A percentile compares a stretch with the other conserved stretches of the same genome.
Evolutionary conservation across 2,113 vertebrate species (phyloP).

Genomic region (Antechinus flavipes): DNA sequence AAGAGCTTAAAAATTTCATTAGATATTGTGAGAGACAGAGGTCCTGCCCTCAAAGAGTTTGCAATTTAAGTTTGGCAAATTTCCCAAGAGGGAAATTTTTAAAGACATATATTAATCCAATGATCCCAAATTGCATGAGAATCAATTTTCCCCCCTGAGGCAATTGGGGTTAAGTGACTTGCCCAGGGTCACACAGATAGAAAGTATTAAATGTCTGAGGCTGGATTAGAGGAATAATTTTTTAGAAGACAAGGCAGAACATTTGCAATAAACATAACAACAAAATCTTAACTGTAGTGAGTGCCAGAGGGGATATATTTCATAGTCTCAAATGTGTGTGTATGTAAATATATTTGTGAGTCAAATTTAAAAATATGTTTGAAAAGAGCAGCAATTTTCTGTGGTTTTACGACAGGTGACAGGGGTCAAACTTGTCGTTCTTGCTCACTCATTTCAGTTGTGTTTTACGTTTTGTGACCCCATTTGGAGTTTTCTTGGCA

Average conservation of each 20-base stretch:
- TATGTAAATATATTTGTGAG: background rate
- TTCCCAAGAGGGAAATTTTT: background rate
- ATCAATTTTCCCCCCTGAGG: background rate
- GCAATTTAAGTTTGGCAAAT: background rate
- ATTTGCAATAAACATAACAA: background rate
- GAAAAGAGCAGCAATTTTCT: background rate
- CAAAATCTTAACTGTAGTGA: background rate
- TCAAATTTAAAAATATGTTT: background rate
- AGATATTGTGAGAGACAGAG: background rate
- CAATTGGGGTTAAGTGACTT: no score
- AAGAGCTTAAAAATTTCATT: background rate
- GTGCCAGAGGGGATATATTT: background rate
- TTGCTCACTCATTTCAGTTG: background rate
- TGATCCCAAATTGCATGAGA: background rate
- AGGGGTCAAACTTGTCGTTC: background rate
- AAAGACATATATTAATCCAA: background rate
- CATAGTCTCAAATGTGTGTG: background rate
- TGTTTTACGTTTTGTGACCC: background rate
- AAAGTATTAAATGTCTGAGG: no score
- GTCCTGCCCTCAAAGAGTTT: background rate
- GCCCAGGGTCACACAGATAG: no score
- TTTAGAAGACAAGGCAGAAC: constrained; percentile 15
- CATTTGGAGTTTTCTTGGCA: background rate
- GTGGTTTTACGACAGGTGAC: background rate
- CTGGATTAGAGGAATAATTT: background rate